phyloP scores from a whole-genome alignment of 64 coral and sea anemone genomes.

The Dendrophyllia cribrosa region DNA sequence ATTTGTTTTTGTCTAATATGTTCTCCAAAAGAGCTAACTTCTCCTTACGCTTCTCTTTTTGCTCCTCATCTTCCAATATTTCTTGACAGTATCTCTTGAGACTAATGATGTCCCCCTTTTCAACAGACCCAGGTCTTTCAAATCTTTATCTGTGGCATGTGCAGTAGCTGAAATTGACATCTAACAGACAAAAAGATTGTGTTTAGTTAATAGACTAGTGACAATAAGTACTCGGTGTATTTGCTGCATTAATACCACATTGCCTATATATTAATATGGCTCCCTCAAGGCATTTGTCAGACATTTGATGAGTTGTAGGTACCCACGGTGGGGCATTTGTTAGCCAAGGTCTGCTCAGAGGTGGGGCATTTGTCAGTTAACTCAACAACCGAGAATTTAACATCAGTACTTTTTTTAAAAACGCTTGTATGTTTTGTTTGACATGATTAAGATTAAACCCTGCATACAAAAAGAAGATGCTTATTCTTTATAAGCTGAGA shows the following conservation, averaged over 20 bases:
- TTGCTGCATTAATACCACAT: neutral
- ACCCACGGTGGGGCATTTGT: neutral
- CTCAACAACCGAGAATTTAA: neutral
- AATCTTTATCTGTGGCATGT: constrained; percentile 43
- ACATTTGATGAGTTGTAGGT: neutral
- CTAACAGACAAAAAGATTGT: constrained; percentile 25
- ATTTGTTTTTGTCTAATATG: constrained; percentile 17
- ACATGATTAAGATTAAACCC: neutral
- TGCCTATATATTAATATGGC: neutral
- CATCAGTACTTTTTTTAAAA: neutral
- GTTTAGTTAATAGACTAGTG: neutral
- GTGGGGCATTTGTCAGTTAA: neutral
- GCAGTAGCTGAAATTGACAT: constrained; percentile 22
- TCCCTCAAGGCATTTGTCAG: too few species aligned
- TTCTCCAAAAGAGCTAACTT: constrained; percentile 1
- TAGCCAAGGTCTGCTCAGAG: neutral
- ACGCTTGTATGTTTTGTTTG: neutral
- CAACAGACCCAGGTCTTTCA: constrained; percentile 27
- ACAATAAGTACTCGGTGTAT: neutral
- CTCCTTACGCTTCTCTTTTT: neutral
- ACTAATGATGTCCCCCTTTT: constrained; percentile 27
- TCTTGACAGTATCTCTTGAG: constrained; percentile 26
- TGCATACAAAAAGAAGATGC: neutral
- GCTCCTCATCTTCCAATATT: neutral
- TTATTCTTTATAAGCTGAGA: neutral